phyloP scores from a whole-genome alignment of 2,888 invertebrate genomes.

The Laothoe populi region DNA sequence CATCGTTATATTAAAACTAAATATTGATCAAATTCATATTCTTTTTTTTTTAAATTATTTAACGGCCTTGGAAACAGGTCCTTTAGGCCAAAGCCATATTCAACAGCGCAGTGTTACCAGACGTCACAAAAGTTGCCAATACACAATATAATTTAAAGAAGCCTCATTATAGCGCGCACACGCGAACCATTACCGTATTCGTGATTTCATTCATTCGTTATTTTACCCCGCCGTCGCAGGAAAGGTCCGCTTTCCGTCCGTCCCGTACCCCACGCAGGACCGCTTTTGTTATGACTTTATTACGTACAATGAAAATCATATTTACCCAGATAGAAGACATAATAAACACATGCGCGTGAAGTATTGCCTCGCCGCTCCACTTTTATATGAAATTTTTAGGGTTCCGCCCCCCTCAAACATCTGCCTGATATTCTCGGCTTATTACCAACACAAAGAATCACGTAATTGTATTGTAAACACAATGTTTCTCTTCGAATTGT shows the following conservation, averaged over 20 bases:
- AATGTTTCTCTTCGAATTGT: constrained; percentile 26
- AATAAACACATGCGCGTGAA: constrained; percentile 73
- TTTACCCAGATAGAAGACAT: constrained; percentile 70
- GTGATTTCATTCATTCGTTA: too few relatives aligned
- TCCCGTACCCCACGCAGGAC: constrained; percentile 50
- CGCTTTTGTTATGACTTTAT: constrained; percentile 73
- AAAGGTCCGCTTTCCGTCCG: constrained; percentile 73
- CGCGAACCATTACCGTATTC: constrained; percentile 26
- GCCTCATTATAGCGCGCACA: constrained; percentile 17
- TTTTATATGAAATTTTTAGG: constrained; percentile 56
- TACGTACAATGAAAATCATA: constrained; percentile 77
- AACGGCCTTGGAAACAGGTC: not conserved
- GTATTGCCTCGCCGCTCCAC: constrained; percentile 50
- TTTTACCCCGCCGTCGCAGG: constrained; percentile 47
- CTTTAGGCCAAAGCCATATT: not conserved
- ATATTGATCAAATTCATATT: too few relatives aligned
- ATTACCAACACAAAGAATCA: constrained; percentile 76
- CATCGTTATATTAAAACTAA: too few relatives aligned
- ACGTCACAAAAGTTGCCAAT: constrained; percentile 11
- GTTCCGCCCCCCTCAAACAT: constrained; percentile 47
- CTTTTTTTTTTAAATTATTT: not conserved
- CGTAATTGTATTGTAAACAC: constrained; percentile 32
- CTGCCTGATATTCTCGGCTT: constrained; percentile 65
- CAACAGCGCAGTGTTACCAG: too few relatives aligned
- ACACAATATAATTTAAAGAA: constrained; percentile 27